Base-by-base conservation (phyloP, 2,888 invertebrate species). In the Drosophila planitibia region DNA sequence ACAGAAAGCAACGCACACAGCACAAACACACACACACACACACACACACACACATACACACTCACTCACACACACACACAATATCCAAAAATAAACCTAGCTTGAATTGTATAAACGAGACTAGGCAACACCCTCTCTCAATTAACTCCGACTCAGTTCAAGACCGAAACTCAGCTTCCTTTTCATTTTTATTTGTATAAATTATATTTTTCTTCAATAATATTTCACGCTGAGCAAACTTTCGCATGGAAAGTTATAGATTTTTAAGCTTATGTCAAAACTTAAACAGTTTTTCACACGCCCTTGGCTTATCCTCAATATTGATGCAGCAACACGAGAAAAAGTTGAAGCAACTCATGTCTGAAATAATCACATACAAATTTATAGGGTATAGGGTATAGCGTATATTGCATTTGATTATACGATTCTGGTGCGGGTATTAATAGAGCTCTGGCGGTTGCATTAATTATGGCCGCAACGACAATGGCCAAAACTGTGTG, bases 381-480 rank as follows among this genome's bases (percentile, higher is more conserved):
- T 19, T 22, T 22, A 4, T 4, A 53, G 37, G 10, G 30, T 41
- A 41, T 41, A 16, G 25, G n/a, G 16, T 4, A n/a, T 16, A 12
- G 28, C 10, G 35, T 41, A 37, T 28, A 19, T 62, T 62, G 30
- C 37, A 54, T 54, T 39, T 28, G 55, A 39, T 54, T 22, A 55
- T 16, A 55, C 22, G 32, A 12, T 39, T 16, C 28, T 55, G 44
- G 32, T 37, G 41, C 49, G 51, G 52, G 12, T 59, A 71, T 51
- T 39, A 39, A 60, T 58, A 59, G 65, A 39, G 65, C 39, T 28
- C 73, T 33, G 39, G 32, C 60, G 35, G 35, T 39, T 67, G 67
- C 74, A 68, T 44, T 63, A 60, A 63, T 60, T 68, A 62, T 60
- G 68, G 63, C 51, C 55, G 59, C 63, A 54, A 49, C 61, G 59